Evolutionary conservation across 2,888 invertebrate species (phyloP), one percentile per base, ranked within the genome.

Genomic region (Bugula neritina): DNA sequence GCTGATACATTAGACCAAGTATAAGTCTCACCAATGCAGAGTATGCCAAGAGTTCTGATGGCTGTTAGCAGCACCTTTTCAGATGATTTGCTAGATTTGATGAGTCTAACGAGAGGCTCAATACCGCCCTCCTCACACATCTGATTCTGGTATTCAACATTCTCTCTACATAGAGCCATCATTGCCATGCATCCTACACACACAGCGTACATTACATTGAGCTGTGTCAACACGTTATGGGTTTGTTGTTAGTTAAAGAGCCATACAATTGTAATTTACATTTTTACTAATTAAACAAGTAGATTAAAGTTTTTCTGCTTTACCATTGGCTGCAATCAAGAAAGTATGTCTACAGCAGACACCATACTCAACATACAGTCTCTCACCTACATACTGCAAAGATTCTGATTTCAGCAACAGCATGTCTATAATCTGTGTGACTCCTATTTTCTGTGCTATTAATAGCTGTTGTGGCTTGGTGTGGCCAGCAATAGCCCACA

Each of bases 311-410:
- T n/a, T n/a, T n/a, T n/a, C n/a, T n/a, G n/a, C n/a, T n/a, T n/a
- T n/a, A n/a, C n/a, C n/a, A n/a, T n/a, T n/a, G n/a, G n/a, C n/a
- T n/a, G n/a, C n/a, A n/a, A n/a, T n/a, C n/a, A n/a, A n/a, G n/a
- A n/a, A n/a, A n/a, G n/a, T n/a, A n/a, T n/a, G n/a, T n/a, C n/a
- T n/a, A n/a, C n/a, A n/a, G n/a, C n/a, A n/a, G n/a, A n/a, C n/a
- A n/a, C n/a, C n/a, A n/a, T n/a, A n/a, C n/a, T n/a, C n/a, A n/a
- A n/a, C n/a, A n/a, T n/a, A n/a, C n/a, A n/a, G n/a, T n/a, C n/a
- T n/a, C 82, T 75, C 74, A 84, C 84, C 83, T 69, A 84, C 83
- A 78, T 80, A 82, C n/a, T 84, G 81, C 0, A 84, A 78, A 76
- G 82, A 83, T 72, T 84, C 83, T 55, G 83, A 81, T 63, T 79